Evolutionary conservation across 2,797 vertebrate species (phyloP).

Genomic region (Mionectes olivaceus): DNA sequence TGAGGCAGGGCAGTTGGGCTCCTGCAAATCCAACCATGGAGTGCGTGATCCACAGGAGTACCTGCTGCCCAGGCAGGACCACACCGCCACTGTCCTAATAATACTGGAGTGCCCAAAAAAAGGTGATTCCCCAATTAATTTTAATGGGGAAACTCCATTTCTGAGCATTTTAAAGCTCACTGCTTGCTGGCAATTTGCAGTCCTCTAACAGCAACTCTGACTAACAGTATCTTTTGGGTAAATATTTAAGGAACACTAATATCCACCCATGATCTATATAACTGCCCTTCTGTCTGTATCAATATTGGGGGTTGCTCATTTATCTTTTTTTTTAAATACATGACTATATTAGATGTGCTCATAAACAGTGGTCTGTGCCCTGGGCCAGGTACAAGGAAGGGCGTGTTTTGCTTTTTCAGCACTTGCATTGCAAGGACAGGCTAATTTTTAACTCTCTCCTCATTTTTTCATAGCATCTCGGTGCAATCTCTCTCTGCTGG

Average conservation of each 20-base stretch:
- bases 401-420: background rate
- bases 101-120: background rate
- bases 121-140: background rate
- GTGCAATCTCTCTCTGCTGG: background rate
- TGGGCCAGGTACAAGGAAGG: background rate
- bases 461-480: background rate
- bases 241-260: background rate
- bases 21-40: background rate
- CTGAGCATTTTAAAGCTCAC: background rate
- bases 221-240: background rate
- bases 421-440: background rate
- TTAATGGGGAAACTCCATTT: background rate
- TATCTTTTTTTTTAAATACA: background rate
- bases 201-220: background rate
- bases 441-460: constrained; percentile 10
- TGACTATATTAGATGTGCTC: background rate
- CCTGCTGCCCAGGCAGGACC: background rate
- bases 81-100: background rate
- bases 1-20: background rate
- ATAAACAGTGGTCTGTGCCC: background rate
- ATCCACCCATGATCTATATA: background rate
- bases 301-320: background rate
- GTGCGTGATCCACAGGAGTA: background rate
- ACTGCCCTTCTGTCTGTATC: background rate
- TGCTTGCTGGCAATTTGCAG: background rate